Percentiles rank a stretch among this genome's conserved stretches.
Conservation (phyloP, 2,797 vertebrate genomes). For the Gallirallus australis region DNA sequence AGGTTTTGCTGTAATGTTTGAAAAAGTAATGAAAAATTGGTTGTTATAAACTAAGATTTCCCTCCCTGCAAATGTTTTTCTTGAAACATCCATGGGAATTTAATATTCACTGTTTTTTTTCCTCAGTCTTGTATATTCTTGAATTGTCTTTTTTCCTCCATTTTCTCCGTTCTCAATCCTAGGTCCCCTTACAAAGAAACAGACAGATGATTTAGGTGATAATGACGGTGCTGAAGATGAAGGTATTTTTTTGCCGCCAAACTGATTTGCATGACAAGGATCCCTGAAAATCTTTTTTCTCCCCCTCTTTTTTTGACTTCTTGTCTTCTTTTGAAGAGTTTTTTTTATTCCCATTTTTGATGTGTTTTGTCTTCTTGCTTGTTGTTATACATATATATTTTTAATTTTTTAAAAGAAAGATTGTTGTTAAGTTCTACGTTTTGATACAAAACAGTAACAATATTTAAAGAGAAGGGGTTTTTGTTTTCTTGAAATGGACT, state of each 20-base stretch:
- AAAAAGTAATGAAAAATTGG: constrained; percentile 47
- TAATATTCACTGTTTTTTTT: constrained; percentile 86
- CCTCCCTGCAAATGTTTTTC: constrained; percentile 74
- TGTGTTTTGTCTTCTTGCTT: constrained; percentile 99
- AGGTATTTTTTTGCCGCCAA: constrained; percentile 98
- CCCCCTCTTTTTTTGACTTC: constrained; percentile 95
- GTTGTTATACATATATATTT: constrained; percentile 86
- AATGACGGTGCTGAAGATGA: constrained; percentile 99
- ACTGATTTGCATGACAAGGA: constrained; percentile 98
- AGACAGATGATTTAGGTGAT: constrained; percentile 99
- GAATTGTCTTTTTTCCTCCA: constrained; percentile 93
- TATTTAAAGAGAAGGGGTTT: constrained; percentile 78
- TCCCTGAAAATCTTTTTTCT: constrained; percentile 89
- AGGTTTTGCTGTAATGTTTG: constrained; percentile 40
- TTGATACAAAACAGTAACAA: constrained; percentile 80
- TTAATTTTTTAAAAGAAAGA: constrained; percentile 83
- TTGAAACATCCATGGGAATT: constrained; percentile 79
- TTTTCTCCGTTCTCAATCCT: constrained; percentile 99
- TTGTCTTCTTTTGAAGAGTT: constrained; percentile 98
- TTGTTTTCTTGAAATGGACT: constrained; percentile 88
- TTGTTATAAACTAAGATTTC: constrained; percentile 54
- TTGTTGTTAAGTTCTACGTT: constrained; percentile 83
- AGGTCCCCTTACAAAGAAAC: constrained; percentile 99
- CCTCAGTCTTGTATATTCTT: constrained; percentile 92
- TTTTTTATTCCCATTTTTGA: constrained; percentile 91